phyloP scores from a whole-genome alignment of 2,888 invertebrate species.

The Ectemnius lituratus region DNA sequence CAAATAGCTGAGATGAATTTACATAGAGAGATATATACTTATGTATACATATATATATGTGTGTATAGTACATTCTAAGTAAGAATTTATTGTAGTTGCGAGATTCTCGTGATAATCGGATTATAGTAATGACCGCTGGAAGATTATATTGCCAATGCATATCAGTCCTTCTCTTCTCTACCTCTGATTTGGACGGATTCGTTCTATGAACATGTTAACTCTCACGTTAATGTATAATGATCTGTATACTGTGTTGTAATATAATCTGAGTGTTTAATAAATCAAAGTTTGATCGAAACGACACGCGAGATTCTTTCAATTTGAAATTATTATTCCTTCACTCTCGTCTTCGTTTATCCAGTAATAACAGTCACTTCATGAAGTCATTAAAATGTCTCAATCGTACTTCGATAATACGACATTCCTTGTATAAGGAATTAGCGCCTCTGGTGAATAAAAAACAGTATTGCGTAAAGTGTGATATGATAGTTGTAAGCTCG shows the following conservation, averaged over 20 bases:
- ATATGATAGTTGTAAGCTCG: neutral
- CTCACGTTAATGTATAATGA: slow-evolving; percentile 24
- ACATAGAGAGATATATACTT: too few species aligned
- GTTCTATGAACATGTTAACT: slow-evolving; percentile 20
- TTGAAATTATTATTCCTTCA: too few species aligned
- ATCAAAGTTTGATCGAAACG: slow-evolving; percentile 23
- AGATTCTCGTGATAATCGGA: slow-evolving; percentile 27
- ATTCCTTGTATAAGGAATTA: too few species aligned
- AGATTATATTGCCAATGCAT: slow-evolving; percentile 18
- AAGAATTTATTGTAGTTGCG: slow-evolving; percentile 5
- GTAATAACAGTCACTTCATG: too few species aligned
- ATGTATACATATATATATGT: too few species aligned
- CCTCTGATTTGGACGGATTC: slow-evolving; percentile 30
- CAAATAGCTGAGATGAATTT: slow-evolving; percentile 23
- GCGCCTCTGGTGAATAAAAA: too few species aligned
- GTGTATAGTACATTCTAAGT: too few species aligned
- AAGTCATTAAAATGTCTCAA: too few species aligned
- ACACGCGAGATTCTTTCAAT: neutral
- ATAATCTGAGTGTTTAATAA: slow-evolving; percentile 40
- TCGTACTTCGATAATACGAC: too few species aligned
- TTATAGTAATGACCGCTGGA: slow-evolving; percentile 11
- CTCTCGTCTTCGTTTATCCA: too few species aligned
- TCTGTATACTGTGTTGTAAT: slow-evolving; percentile 29
- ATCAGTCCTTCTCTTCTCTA: slow-evolving; percentile 34
- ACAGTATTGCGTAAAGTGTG: neutral